These are phyloP conservation scores for Netelia fuscicornis DNA, from an alignment of 2,888 invertebrate species.

Conservation along the genomic window DNA sequence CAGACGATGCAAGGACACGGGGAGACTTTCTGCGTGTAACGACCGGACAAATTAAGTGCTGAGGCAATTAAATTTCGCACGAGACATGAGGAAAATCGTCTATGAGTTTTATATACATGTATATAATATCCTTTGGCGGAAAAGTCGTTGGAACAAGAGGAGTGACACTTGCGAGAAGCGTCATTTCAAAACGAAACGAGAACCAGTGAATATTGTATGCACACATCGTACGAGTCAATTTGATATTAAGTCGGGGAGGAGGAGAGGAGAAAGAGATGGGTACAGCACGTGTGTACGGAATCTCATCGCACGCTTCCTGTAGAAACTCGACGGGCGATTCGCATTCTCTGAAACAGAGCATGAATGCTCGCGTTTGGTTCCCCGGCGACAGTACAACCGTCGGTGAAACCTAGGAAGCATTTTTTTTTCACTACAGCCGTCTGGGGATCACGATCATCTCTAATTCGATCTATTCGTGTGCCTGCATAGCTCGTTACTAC, in stretches of 20 bases:
- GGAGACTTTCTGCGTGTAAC: slow-evolving; percentile 44
- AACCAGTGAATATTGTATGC: neutral
- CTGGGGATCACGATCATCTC: slow-evolving; percentile 15
- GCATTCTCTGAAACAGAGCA: slow-evolving; percentile 82
- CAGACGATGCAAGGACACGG: slow-evolving; percentile 31
- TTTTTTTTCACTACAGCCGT: slow-evolving; percentile 64
- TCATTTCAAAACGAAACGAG: neutral
- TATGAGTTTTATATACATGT: slow-evolving; percentile 12
- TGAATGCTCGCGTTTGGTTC: slow-evolving; percentile 76
- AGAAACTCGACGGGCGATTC: slow-evolving; percentile 80
- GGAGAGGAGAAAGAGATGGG: slow-evolving; percentile 34
- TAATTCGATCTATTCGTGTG: slow-evolving; percentile 35
- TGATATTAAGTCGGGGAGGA: neutral
- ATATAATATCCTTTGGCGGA: slow-evolving; percentile 7
- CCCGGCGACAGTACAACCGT: slow-evolving; percentile 70
- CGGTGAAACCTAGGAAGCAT: slow-evolving; percentile 79
- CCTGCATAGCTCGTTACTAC: neutral
- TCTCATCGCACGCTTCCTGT: slow-evolving; percentile 77
- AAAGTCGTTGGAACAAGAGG: slow-evolving; percentile 12
- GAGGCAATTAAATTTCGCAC: slow-evolving; percentile 41
- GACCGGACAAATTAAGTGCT: slow-evolving; percentile 49
- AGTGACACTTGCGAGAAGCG: slow-evolving; percentile 25
- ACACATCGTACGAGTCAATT: neutral
- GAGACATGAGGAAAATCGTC: slow-evolving; percentile 18
- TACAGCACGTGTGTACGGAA: slow-evolving; percentile 28